phyloP scores from a whole-genome alignment of 2,113 vertebrate species.

The Misgurnus anguillicaudatus region DNA sequence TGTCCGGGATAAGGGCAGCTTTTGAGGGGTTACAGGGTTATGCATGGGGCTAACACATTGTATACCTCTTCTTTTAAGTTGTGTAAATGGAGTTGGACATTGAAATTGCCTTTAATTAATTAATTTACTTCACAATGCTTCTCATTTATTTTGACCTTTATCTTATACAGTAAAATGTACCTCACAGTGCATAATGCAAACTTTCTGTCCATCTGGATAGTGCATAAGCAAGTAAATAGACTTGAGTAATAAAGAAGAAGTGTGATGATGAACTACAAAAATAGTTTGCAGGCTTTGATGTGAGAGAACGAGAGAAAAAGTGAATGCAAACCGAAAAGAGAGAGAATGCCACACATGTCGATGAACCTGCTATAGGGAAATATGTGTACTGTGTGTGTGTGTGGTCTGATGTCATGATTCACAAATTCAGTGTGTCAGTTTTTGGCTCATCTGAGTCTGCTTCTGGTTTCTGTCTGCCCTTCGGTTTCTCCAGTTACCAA shows the following conservation, averaged over 20 bases:
- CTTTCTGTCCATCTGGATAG: too few relatives aligned
- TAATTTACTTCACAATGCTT: too few relatives aligned
- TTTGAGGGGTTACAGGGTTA: background rate
- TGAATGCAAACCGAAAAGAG: background rate
- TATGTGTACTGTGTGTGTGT: slow-evolving; percentile 53
- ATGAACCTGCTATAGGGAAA: slow-evolving; percentile 67
- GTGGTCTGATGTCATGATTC: slow-evolving; percentile 70
- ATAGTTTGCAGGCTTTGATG: background rate
- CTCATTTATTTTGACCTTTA: background rate
- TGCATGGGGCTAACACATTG: too few relatives aligned
- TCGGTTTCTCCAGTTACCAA: background rate
- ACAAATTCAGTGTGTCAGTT: slow-evolving; percentile 62
- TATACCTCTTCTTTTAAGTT: too few relatives aligned
- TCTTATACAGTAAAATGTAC: background rate
- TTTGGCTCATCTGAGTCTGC: slow-evolving; percentile 60
- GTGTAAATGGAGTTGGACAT: too few relatives aligned
- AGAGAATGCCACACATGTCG: slow-evolving; percentile 59
- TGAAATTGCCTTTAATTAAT: too few relatives aligned
- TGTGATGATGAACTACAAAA: slow-evolving; percentile 23
- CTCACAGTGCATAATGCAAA: too few relatives aligned
- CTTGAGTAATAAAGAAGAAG: background rate
- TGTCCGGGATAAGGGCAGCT: background rate
- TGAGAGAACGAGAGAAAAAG: background rate
- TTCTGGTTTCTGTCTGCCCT: slow-evolving; percentile 51
- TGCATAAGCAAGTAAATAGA: too few relatives aligned